Conservation (phyloP, 2,888 invertebrate genomes). For the Cheilosia variabilis region DNA sequence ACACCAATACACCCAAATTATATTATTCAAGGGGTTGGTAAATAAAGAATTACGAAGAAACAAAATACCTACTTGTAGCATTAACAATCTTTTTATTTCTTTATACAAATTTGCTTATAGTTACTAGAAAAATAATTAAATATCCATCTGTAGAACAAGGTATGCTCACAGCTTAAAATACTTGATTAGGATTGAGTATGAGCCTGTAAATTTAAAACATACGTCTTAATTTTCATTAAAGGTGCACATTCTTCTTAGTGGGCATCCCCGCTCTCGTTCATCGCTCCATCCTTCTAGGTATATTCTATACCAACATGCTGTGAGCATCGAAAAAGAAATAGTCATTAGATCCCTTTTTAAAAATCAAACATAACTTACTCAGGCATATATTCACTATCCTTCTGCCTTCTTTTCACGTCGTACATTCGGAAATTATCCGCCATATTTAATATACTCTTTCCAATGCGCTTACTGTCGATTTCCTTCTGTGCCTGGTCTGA, state of each 20-base stretch:
- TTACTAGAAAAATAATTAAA: too few relatives aligned
- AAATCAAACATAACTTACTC: slow-evolving; percentile 77
- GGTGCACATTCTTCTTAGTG: not conserved
- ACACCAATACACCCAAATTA: too few relatives aligned
- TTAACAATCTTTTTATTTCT: too few relatives aligned
- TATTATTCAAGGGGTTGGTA: too few relatives aligned
- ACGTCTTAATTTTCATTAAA: not conserved
- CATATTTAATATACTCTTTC: slow-evolving; percentile 84
- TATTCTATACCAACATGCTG: slow-evolving; percentile 41
- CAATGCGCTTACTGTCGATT: slow-evolving; percentile 87
- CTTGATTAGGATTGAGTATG: not conserved
- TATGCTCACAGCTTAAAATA: not conserved
- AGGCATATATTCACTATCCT: slow-evolving; percentile 77
- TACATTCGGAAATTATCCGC: slow-evolving; percentile 79
- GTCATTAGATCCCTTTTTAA: not conserved
- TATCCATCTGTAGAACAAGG: not conserved
- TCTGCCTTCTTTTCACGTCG: slow-evolving; percentile 66
- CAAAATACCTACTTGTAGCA: too few relatives aligned
- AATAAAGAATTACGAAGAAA: too few relatives aligned
- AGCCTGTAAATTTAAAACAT: not conserved
- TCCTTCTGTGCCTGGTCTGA: slow-evolving; percentile 88
- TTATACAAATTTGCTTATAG: too few relatives aligned
- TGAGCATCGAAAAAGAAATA: not conserved
- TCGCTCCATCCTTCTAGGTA: slow-evolving; percentile 2
- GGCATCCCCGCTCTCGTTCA: too few relatives aligned